Evolutionary conservation across 2,888 invertebrate genomes (phyloP).

Genomic region (Eupithecia insigniata): DNA sequence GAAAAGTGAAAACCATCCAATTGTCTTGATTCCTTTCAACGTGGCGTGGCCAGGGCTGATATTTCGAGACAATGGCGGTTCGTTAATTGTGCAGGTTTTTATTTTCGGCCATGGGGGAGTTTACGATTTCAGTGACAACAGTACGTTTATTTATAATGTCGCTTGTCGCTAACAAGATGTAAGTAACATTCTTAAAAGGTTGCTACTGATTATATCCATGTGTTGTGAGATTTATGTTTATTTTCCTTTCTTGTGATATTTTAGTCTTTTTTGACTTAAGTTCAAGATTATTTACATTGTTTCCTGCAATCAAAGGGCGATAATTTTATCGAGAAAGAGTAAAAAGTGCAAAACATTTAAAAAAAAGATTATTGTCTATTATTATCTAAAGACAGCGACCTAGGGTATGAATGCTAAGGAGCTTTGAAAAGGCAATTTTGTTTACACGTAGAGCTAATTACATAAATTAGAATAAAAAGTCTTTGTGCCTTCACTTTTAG

Average conservation of each 20-base stretch:
- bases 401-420: not conserved
- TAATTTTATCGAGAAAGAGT: not conserved
- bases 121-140: slow-evolving; percentile 33
- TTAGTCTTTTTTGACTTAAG: not conserved
- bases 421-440: not conserved
- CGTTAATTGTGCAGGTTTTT: slow-evolving; percentile 59
- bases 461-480: not conserved
- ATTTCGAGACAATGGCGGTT: slow-evolving; percentile 59
- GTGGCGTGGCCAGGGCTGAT: slow-evolving; percentile 48
- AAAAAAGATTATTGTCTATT: no score
- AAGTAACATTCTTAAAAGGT: slow-evolving; percentile 22
- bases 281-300: not conserved
- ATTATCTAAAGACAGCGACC: no score
- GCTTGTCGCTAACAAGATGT: slow-evolving; percentile 25
- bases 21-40: slow-evolving; percentile 37
- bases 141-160: slow-evolving; percentile 30
- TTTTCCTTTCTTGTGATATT: not conserved
- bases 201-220: slow-evolving; percentile 4
- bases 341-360: no score
- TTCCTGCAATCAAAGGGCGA: not conserved
- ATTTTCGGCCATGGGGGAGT: slow-evolving; percentile 37
- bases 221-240: slow-evolving; percentile 1
- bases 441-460: not conserved
- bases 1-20: slow-evolving; percentile 31
- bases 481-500: not conserved